These are phyloP conservation scores for Falco columbarius DNA, from an alignment of 2,797 vertebrate species.

Conservation along the genomic window DNA sequence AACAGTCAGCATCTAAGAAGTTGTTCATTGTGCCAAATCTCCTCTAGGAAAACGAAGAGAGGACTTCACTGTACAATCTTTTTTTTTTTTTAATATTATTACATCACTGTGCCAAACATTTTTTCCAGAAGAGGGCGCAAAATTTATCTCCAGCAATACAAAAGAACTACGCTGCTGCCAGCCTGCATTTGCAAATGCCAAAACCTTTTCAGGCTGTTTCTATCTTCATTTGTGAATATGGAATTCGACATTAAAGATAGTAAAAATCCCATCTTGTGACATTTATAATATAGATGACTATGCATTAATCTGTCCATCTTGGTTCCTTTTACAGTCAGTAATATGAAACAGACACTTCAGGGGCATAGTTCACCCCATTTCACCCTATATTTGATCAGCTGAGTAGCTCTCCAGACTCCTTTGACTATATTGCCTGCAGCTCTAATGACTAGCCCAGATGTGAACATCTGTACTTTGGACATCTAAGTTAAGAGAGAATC, in stretches of 20 bases:
- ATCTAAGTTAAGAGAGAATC: background rate
- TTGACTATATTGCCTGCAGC: background rate
- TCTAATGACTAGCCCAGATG: background rate
- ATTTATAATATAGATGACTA: background rate
- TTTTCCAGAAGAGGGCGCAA: slow-evolving; percentile 72
- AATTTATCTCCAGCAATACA: background rate
- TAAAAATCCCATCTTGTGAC: background rate
- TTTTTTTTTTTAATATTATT: background rate
- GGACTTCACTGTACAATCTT: background rate
- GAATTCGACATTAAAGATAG: background rate
- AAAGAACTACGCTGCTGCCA: background rate
- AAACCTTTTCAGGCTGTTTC: background rate
- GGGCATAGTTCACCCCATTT: background rate
- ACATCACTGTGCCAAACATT: background rate
- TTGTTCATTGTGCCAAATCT: background rate
- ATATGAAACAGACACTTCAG: background rate
- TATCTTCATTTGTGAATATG: background rate
- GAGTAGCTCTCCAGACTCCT: background rate
- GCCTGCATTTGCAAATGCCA: background rate
- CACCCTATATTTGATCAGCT: background rate
- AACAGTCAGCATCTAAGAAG: background rate
- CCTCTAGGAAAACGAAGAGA: background rate
- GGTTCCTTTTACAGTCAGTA: background rate
- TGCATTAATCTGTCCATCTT: background rate
- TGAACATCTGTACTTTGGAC: background rate